A percentile compares a stretch with the other conserved stretches of the same genome.
phyloP scores from a whole-genome alignment of 2,888 invertebrate genomes.

The Pheosia tremula region DNA sequence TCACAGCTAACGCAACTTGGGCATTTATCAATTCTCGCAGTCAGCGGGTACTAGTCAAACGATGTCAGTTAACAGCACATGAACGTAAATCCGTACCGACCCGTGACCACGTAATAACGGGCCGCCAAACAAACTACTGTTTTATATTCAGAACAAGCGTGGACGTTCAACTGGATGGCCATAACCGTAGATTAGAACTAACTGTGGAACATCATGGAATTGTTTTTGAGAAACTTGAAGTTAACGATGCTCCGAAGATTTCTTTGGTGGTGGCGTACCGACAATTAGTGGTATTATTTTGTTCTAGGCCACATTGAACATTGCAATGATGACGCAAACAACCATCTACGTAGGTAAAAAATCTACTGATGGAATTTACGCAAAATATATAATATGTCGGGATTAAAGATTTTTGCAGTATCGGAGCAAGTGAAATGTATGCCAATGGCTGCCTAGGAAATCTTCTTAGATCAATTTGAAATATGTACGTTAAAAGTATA shows the following conservation, averaged over 20 bases:
- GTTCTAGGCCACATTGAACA: neutral
- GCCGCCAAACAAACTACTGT: conserved; percentile 4
- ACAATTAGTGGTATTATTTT: neutral
- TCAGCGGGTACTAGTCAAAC: conserved; percentile 1
- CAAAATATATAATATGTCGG: too few relatives aligned
- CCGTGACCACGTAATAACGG: conserved; percentile 8
- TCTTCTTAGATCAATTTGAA: too few relatives aligned
- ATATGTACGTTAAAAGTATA: too few relatives aligned
- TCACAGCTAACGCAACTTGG: too few relatives aligned
- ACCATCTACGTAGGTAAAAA: too few relatives aligned
- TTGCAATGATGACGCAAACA: neutral
- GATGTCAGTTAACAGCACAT: conserved; percentile 3
- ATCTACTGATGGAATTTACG: too few relatives aligned
- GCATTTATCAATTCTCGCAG: neutral
- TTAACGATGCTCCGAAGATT: neutral
- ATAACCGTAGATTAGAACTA: conserved; percentile 3
- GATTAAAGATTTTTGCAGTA: too few relatives aligned
- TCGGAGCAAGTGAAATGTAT: too few relatives aligned
- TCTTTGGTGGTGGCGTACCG: neutral
- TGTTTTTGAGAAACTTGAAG: neutral
- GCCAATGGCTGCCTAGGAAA: too few relatives aligned
- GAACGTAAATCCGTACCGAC: conserved; percentile 4
- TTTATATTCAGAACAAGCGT: conserved; percentile 7
- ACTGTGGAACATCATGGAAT: neutral
- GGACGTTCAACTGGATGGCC: neutral